Evolutionary conservation across 1,140 invertebrate species (phyloP), one percentile per base, ranked within the genome.

Genomic region (Eupeodes corollae): DNA sequence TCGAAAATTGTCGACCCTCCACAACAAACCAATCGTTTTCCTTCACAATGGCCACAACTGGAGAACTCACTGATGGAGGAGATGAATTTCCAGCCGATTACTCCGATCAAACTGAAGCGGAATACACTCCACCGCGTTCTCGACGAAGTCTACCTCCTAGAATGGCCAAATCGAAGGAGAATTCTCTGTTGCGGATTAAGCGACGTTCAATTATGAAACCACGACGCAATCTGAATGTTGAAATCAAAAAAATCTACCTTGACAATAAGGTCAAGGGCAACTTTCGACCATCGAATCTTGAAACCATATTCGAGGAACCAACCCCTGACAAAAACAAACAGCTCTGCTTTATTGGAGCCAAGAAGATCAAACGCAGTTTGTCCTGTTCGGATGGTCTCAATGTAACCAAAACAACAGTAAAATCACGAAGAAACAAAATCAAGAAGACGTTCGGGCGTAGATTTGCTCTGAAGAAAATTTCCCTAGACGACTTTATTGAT

Each of bases 281-380:
- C 30, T 61, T 66, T 12, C 61, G 49, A 14, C 63, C 60, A 3
- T 44, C 63, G 13, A 63, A 53, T 41, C 50, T 66, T 16, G 63
- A 66, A 42, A 66, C 63, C 0, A 66, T 66, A 13, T 66, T 66
- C 15, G 63, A 66, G 48, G 63, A 66, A 47, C 58, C 60, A 5
- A 56, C 39, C 6, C 11, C 51, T 30, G 59, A 61, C 30, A 59
- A 62, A 1, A 52, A 51, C 43, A 55, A 50, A 30, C 50, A 59
- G 49, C 52, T 58, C 18, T 48, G 55, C n/a, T 42, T 66, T 3
- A 59, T 65, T 16, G 60, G 63, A 0, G 42, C 42, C 0, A 49
- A 57, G 0, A 66, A 66, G 12, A 40, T 65, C 3, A 52, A 55
- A 1, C 54, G 63, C 2, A 51, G 57, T 15, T 54, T 66, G 11